Evolutionary conservation across 2,888 invertebrate species (phyloP).

Genomic region (Arrhopalites spinosus): DNA sequence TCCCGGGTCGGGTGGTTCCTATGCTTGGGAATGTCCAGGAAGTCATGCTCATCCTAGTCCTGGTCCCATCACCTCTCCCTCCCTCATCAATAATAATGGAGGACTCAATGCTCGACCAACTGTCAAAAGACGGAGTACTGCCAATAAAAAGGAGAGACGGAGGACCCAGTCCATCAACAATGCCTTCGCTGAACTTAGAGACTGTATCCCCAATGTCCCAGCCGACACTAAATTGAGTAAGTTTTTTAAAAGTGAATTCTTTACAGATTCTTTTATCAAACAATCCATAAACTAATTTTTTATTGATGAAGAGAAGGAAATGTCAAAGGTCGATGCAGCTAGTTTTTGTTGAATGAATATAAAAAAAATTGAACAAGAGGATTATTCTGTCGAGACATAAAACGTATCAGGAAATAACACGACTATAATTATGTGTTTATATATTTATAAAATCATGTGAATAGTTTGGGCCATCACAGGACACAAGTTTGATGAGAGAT

Average conservation of each 20-base stretch:
- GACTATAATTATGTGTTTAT: too few species aligned
- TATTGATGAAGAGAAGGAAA: background rate
- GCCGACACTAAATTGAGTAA: conserved; percentile 88
- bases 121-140: conserved; percentile 83
- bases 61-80: conserved; percentile 24
- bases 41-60: conserved; percentile 36
- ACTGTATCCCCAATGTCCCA: conserved; percentile 95
- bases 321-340: too few species aligned
- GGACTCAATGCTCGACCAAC: conserved; percentile 35
- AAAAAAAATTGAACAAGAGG: too few species aligned
- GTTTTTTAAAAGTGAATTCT: conserved; percentile 9
- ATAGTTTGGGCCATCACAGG: too few species aligned
- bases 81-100: background rate
- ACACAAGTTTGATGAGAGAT: background rate
- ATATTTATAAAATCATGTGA: too few species aligned
- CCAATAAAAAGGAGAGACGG: conserved; percentile 91
- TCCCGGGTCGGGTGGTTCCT: conserved; percentile 18
- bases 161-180: conserved; percentile 93
- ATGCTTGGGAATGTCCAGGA: conserved; percentile 33
- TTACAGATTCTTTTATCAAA: background rate
- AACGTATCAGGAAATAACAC: too few species aligned
- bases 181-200: conserved; percentile 87
- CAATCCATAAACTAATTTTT: background rate
- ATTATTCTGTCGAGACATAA: background rate
- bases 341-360: too few species aligned